Conservation (phyloP, 1,140 invertebrate species). For the Drosophila ananassae region DNA sequence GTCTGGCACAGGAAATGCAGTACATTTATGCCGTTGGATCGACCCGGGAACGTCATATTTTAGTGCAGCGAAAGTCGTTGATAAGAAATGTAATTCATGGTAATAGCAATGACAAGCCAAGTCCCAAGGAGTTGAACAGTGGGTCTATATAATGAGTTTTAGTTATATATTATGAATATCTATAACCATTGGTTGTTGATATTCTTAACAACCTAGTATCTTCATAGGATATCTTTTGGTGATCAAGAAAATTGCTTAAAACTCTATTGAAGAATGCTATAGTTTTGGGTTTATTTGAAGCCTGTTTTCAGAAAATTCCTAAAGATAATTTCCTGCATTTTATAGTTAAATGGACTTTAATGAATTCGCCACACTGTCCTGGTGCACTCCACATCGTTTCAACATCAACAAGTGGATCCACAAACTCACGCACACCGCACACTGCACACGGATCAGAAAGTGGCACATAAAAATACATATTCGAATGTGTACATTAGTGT, state of each 20-base stretch:
- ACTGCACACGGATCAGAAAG: slow-evolving; percentile 8
- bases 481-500: slow-evolving; percentile 34
- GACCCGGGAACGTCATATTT: slow-evolving; percentile 29
- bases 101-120: slow-evolving; percentile 28
- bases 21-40: slow-evolving; percentile 28
- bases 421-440: slow-evolving; percentile 23
- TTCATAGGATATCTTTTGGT: too few relatives aligned
- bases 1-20: slow-evolving; percentile 64
- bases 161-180: not conserved
- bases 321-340: too few relatives aligned
- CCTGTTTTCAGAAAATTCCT: too few relatives aligned
- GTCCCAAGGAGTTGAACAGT: slow-evolving; percentile 29
- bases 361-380: slow-evolving; percentile 10
- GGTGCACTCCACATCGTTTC: slow-evolving; percentile 14
- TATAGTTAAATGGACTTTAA: not conserved
- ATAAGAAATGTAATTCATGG: slow-evolving; percentile 60
- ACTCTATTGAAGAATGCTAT: too few relatives aligned
- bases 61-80: slow-evolving; percentile 44
- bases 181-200: too few relatives aligned
- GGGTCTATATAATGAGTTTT: not conserved
- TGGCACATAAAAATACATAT: slow-evolving; percentile 27
- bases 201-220: too few relatives aligned
- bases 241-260: too few relatives aligned
- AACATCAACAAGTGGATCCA: slow-evolving; percentile 44
- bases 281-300: too few relatives aligned